Percentiles rank a stretch among this genome's conserved stretches.
These are phyloP conservation scores for Perizoma flavofasciatum DNA, from an alignment of 2,888 invertebrate genomes.

Conservation along the genomic window DNA sequence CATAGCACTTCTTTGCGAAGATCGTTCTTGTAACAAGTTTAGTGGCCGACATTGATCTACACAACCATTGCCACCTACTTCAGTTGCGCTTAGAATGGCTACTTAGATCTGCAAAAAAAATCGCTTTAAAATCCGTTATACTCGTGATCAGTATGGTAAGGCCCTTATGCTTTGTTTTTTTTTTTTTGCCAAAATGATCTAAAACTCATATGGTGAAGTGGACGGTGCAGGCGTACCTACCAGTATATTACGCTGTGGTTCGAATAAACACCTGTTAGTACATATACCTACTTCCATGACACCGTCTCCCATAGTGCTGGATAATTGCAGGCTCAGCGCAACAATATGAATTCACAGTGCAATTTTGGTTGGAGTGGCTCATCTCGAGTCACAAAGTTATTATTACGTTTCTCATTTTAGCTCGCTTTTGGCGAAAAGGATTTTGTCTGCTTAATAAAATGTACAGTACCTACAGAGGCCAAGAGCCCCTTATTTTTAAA, in stretches of 20 bases:
- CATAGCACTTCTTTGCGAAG: too few relatives aligned
- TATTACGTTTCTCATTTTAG: constrained; percentile 30
- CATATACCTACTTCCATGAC: constrained; percentile 4
- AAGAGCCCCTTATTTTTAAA: too few relatives aligned
- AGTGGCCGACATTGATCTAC: too few relatives aligned
- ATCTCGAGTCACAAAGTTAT: constrained; percentile 29
- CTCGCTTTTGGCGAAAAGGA: constrained; percentile 16
- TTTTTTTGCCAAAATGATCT: constrained; percentile 66
- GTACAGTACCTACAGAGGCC: too few relatives aligned
- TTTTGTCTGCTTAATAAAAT: constrained; percentile 10
- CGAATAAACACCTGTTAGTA: constrained; percentile 12
- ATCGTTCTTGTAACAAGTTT: too few relatives aligned
- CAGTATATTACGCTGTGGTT: constrained; percentile 27
- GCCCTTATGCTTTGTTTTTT: constrained; percentile 56
- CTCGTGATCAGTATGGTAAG: neutral
- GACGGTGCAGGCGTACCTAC: constrained; percentile 33
- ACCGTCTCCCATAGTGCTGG: constrained; percentile 14
- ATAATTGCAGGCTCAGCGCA: constrained; percentile 31
- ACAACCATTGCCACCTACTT: too few relatives aligned
- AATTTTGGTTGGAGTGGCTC: constrained; percentile 28
- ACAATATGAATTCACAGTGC: constrained; percentile 33
- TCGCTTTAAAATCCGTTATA: neutral
- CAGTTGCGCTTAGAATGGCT: too few relatives aligned
- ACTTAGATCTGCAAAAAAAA: too few relatives aligned
- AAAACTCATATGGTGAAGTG: constrained; percentile 70